Evolutionary conservation across 2,888 invertebrate genomes (phyloP).

Genomic region (Cantharis rufa): DNA sequence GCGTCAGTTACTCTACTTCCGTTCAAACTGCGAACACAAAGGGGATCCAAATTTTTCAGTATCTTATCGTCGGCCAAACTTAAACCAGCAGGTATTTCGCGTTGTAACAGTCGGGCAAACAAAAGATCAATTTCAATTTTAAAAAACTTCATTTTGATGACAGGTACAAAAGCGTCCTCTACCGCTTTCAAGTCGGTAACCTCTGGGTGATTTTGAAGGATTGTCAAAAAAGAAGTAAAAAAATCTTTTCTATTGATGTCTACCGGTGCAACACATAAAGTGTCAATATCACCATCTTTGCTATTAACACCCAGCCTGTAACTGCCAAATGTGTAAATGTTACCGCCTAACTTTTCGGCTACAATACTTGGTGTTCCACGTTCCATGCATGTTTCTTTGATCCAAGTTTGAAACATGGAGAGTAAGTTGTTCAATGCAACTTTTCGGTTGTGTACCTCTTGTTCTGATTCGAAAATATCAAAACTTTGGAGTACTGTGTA

Average conservation of each 20-base stretch:
- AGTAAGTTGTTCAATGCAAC: constrained; percentile 85
- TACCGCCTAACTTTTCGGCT: constrained; percentile 92
- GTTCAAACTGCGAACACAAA: constrained; percentile 95
- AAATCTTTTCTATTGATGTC: constrained; percentile 94
- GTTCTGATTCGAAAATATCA: constrained; percentile 88
- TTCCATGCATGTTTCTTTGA: constrained; percentile 82
- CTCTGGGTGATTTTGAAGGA: constrained; percentile 84
- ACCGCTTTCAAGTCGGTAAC: constrained; percentile 85
- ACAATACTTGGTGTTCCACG: constrained; percentile 92
- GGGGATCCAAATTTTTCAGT: constrained; percentile 92
- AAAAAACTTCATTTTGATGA: constrained; percentile 98
- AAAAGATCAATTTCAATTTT: constrained; percentile 98
- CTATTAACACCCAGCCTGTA: constrained; percentile 95
- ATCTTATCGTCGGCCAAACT: constrained; percentile 90
- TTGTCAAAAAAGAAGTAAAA: constrained; percentile 90
- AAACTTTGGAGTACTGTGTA: constrained; percentile 78
- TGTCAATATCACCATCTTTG: constrained; percentile 98
- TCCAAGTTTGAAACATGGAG: constrained; percentile 91
- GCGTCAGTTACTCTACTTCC: constrained; percentile 99
- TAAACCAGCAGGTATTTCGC: constrained; percentile 89
- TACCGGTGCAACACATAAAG: constrained; percentile 94
- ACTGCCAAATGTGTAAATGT: constrained; percentile 98
- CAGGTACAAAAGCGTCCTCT: constrained; percentile 98
- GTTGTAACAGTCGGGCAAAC: constrained; percentile 91
- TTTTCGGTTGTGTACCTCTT: constrained; percentile 88